Percentiles rank a stretch among this genome's conserved stretches.
phyloP scores from a whole-genome alignment of 2,797 vertebrate species.

The Pangasius larnaudii region DNA sequence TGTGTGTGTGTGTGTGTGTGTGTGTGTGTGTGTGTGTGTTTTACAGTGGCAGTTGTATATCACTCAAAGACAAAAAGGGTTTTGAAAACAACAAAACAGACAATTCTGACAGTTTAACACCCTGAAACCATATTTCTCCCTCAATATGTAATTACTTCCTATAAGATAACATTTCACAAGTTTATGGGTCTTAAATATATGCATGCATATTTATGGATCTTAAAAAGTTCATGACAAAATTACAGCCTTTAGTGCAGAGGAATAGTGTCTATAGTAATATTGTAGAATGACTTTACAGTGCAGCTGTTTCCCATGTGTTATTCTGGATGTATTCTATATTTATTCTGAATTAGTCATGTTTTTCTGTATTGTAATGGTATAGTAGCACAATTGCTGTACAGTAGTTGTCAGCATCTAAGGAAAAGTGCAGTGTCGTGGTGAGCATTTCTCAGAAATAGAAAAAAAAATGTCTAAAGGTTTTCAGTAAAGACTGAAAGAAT shows the following conservation, averaged over 20 bases:
- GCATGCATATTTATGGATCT: neutral
- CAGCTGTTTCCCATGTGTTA: neutral
- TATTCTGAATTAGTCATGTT: conserved; percentile 1
- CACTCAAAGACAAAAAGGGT: neutral
- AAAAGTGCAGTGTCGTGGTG: neutral
- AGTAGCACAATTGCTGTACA: neutral
- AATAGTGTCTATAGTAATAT: neutral
- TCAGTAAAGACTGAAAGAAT: conserved; percentile 23
- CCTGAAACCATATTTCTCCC: neutral
- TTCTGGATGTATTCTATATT: neutral
- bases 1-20: neutral
- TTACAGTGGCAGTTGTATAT: neutral
- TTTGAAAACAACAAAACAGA: neutral
- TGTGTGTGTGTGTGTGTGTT: neutral
- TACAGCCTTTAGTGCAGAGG: neutral
- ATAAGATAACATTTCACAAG: neutral
- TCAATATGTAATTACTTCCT: neutral
- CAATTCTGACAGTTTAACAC: neutral
- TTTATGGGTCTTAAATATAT: neutral
- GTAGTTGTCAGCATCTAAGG: neutral
- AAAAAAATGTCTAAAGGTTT: neutral
- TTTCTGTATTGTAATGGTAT: neutral
- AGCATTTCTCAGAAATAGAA: neutral
- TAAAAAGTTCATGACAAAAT: neutral
- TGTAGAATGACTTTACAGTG: neutral